Conservation (phyloP, 2,888 invertebrate species). For the Drosophila anomalata region DNA sequence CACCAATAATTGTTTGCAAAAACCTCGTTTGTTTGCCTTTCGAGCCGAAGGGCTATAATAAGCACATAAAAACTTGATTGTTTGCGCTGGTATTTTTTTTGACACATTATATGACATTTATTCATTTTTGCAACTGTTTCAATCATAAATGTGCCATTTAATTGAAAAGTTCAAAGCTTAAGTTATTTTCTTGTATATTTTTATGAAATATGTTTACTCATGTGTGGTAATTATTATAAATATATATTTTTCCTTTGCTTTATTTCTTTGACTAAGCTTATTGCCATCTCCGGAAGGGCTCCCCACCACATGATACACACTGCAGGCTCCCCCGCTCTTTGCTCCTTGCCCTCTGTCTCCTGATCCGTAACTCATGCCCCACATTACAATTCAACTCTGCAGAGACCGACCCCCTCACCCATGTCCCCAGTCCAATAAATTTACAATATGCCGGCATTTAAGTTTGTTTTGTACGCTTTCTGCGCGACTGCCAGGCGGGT, state of each 20-base stretch:
- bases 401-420: conserved; percentile 20
- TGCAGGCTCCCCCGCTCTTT: conserved; percentile 16
- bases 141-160: background rate
- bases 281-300: conserved; percentile 30
- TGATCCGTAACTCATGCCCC: conserved; percentile 9
- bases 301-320: conserved; percentile 36
- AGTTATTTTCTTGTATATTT: background rate
- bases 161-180: background rate
- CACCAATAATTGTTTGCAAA: background rate
- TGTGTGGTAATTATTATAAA: conserved; percentile 4
- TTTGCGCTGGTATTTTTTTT: background rate
- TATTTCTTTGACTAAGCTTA: conserved; percentile 19
- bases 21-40: background rate
- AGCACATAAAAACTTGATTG: conserved; percentile 1
- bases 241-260: background rate
- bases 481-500: background rate
- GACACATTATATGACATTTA: background rate
- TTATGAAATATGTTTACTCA: conserved; percentile 10
- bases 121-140: background rate
- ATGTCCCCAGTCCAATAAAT: conserved; percentile 45
- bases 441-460: conserved; percentile 51
- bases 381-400: conserved; percentile 11
- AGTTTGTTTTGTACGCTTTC: conserved; percentile 48
- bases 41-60: background rate
- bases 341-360: background rate